Evolutionary conservation across 2,888 invertebrate species (phyloP).

Genomic region (Xylophagus ater): DNA sequence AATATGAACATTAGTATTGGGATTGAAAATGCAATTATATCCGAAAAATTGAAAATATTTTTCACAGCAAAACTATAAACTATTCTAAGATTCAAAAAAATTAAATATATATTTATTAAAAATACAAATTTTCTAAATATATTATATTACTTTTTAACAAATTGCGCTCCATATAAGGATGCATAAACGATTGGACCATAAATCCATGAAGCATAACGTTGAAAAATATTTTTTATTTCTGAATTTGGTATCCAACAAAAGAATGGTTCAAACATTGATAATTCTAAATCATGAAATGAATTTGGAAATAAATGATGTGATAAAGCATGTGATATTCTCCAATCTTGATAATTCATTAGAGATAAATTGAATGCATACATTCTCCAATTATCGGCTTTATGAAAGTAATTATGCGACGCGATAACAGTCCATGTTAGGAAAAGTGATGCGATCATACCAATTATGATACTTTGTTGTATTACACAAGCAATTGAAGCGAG

Average conservation of each 20-base stretch:
- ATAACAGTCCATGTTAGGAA: constrained; percentile 49
- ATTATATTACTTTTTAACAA: constrained; percentile 27
- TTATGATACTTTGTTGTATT: constrained; percentile 28
- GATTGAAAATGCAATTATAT: constrained; percentile 37
- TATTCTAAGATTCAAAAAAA: constrained; percentile 22
- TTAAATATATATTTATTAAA: constrained; percentile 5
- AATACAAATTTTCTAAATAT: no score
- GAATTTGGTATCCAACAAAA: constrained; percentile 51
- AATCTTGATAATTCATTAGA: constrained; percentile 50
- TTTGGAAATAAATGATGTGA: constrained; percentile 74
- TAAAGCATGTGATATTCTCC: constrained; percentile 62
- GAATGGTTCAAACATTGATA: constrained; percentile 56
- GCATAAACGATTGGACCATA: constrained; percentile 40
- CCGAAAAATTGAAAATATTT: constrained; percentile 35
- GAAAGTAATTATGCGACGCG: constrained; percentile 66
- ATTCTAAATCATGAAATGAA: constrained; percentile 61
- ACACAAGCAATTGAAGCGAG: constrained; percentile 33
- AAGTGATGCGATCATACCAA: constrained; percentile 42
- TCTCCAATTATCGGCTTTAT: constrained; percentile 61
- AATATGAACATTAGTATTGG: constrained; percentile 39
- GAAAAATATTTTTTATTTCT: constrained; percentile 41
- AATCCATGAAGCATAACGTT: constrained; percentile 44
- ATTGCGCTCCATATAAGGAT: constrained; percentile 27
- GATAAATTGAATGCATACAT: constrained; percentile 67
- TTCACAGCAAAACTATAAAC: constrained; percentile 24